Conservation (phyloP, 2,113 vertebrate species). For the Mustelus asterias region DNA sequence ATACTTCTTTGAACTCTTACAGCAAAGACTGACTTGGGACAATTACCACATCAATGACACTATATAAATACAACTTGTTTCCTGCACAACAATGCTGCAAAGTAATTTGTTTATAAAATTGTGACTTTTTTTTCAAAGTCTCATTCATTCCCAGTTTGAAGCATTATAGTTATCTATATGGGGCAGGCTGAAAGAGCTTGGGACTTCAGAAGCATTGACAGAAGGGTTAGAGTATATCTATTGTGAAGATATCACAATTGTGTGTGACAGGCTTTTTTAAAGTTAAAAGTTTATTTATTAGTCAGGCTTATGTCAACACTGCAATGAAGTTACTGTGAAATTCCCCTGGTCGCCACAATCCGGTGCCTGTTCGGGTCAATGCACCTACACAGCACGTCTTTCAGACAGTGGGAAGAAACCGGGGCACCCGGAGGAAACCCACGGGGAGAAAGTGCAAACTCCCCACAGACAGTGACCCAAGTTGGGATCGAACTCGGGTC, state of each 20-base stretch:
- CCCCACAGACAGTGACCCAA: no score
- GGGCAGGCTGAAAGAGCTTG: background rate
- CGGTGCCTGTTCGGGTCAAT: no score
- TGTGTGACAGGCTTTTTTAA: no score
- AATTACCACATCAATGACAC: background rate
- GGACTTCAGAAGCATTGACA: background rate
- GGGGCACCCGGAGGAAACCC: no score
- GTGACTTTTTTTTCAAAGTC: background rate
- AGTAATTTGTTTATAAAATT: background rate
- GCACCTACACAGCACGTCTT: no score
- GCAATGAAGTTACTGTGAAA: no score
- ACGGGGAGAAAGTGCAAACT: no score
- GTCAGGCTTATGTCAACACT: no score
- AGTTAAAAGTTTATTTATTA: no score
- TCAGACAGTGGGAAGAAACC: no score
- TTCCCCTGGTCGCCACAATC: no score
- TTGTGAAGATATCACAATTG: background rate
- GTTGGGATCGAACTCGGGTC: no score
- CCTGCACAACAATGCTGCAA: background rate
- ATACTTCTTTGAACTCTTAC: background rate
- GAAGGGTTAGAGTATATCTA: background rate
- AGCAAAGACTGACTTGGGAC: background rate
- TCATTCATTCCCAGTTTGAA: background rate
- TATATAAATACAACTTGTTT: background rate
- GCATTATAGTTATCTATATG: background rate